Evolutionary conservation across 1,140 invertebrate genomes (phyloP), one percentile per base, ranked within the genome.

Genomic region (Drosophila seguyi): DNA sequence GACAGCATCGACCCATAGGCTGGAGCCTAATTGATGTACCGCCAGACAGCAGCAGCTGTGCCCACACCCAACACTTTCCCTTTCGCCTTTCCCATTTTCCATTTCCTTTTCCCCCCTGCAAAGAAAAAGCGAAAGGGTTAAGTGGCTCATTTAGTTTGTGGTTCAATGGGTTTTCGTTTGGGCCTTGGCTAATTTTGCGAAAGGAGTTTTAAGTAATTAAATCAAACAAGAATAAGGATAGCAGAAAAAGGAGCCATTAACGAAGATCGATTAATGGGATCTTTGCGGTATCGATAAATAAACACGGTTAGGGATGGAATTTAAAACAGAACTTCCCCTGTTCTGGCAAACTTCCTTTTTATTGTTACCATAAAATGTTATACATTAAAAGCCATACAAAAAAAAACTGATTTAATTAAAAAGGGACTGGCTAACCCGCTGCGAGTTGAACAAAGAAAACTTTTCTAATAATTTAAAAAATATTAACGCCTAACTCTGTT

Each of bases 121-220:
- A 29, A 27, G 42, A 66, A 22, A 66, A 72, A 62, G 22, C 55
- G 60, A 75, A 86, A 66, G 83, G 83, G 83, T 86, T 87, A 83
- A 88, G 71, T 86, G 79, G 84, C 71, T 69, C 80, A 79, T 76
- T 87, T 76, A 62, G 69, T 53, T 52, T 79, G 82, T 60, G 83
- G 82, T 63, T 87, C 69, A 87, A 79, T 85, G 82, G 73, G 60
- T 67, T 71, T 75, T 73, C 52, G 42, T 58, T 57, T 10, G 53
- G 42, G 42, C 45, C 65, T 59, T 75, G 62, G 58, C 75, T 78
- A 81, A 86, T 82, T 86, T 86, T 41, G 16, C n/a, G 22, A 45
- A 77, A 60, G 48, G 52, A 57, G 38, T 66, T 75, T 65, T 20
- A 59, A 41, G 29, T 59, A 72, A 84, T 79, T 66, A 42, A 62